Conservation (phyloP, 2,113 vertebrate genomes). For the Albula goreensis region DNA sequence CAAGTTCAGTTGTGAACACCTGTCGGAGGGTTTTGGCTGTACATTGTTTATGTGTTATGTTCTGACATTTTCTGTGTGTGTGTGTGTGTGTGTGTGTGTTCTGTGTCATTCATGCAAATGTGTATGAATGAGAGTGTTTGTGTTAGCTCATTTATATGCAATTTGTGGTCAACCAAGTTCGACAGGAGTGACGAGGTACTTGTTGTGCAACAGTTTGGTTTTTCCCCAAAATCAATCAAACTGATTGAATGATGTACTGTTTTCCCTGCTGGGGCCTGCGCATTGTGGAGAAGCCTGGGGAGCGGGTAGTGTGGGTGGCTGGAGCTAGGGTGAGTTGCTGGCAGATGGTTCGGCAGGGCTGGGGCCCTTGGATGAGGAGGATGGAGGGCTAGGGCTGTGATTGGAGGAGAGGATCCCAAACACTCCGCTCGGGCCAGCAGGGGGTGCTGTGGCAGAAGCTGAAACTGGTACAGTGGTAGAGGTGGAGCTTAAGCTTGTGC, state of each 20-base stretch:
- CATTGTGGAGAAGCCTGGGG: slow-evolving; percentile 41
- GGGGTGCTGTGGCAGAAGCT: slow-evolving; percentile 49
- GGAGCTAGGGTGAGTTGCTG: slow-evolving; percentile 67
- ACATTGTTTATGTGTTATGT: slow-evolving; percentile 69
- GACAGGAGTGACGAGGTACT: slow-evolving; percentile 74
- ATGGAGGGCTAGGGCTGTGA: slow-evolving; percentile 67
- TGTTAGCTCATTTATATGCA: slow-evolving; percentile 47
- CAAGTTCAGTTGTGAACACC: slow-evolving; percentile 72
- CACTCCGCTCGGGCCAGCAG: slow-evolving; percentile 58
- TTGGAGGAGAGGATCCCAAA: slow-evolving; percentile 59
- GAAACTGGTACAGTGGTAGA: slow-evolving; percentile 42
- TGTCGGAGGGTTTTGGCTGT: slow-evolving; percentile 72
- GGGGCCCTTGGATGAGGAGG: slow-evolving; percentile 69
- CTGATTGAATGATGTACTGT: slow-evolving; percentile 59
- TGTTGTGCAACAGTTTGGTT: slow-evolving; percentile 74
- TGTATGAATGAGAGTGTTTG: slow-evolving; percentile 39
- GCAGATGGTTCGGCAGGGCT: slow-evolving; percentile 66
- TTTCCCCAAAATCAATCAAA: slow-evolving; percentile 36
- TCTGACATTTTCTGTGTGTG: slow-evolving; percentile 45
- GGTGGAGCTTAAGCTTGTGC: slow-evolving; percentile 5
- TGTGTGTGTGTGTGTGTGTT: slow-evolving; percentile 37
- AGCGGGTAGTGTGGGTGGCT: slow-evolving; percentile 23
- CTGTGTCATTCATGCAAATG: slow-evolving; percentile 30
- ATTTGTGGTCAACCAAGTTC: slow-evolving; percentile 60
- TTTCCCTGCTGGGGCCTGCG: slow-evolving; percentile 52